These are phyloP conservation scores for Albula glossodonta DNA, from an alignment of 2,113 vertebrate species.

Conservation along the genomic window DNA sequence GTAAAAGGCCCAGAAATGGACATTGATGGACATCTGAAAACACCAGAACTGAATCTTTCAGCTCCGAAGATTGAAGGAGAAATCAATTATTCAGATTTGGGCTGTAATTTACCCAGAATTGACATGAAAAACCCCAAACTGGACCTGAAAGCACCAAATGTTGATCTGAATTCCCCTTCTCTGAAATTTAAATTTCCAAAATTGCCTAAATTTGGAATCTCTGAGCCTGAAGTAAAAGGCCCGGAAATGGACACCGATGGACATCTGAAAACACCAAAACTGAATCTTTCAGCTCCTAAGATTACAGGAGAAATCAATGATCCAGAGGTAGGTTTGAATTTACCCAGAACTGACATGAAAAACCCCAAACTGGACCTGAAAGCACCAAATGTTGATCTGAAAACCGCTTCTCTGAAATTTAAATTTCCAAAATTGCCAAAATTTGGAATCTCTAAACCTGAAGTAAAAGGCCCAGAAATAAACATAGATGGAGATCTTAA, in stretches of 20 bases:
- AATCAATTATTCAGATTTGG: neutral
- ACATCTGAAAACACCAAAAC: constrained; percentile 12
- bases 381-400: constrained; percentile 30
- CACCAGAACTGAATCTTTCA: constrained; percentile 50
- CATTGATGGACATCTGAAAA: constrained; percentile 20
- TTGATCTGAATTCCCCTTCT: neutral
- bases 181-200: constrained; percentile 33
- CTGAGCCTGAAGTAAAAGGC: constrained; percentile 13
- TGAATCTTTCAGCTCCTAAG: constrained; percentile 7
- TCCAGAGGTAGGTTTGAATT: constrained; percentile 16
- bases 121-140: constrained; percentile 38
- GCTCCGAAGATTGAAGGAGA: constrained; percentile 17
- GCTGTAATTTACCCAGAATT: constrained; percentile 1
- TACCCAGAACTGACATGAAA: constrained; percentile 16
- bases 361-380: constrained; percentile 32
- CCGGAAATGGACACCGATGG: constrained; percentile 13
- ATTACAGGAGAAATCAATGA: constrained; percentile 24
- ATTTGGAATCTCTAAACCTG: constrained; percentile 15
- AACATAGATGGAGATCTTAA: constrained; percentile 15
- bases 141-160: constrained; percentile 13
- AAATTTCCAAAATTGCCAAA: constrained; percentile 26
- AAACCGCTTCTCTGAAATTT: constrained; percentile 37
- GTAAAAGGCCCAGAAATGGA: neutral
- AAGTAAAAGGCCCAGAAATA: neutral
- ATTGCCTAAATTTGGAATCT: constrained; percentile 23